Conservation (phyloP, 2,888 invertebrate genomes). For the Rhodophaea formosa region DNA sequence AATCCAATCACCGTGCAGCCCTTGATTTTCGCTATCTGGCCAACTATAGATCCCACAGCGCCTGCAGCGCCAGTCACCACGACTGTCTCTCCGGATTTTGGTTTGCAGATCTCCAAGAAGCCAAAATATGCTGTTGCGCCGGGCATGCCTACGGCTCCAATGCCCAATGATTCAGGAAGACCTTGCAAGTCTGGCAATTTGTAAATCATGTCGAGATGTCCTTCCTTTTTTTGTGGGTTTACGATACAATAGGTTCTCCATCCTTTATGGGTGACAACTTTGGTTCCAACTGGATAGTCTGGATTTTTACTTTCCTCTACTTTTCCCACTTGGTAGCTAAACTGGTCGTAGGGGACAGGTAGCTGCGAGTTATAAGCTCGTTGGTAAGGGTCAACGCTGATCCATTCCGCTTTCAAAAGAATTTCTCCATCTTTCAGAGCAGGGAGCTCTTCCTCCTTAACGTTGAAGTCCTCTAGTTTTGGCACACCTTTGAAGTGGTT, state of each 20-base stretch:
- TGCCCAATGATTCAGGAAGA: slow-evolving; percentile 72
- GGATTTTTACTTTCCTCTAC: slow-evolving; percentile 82
- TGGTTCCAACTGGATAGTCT: slow-evolving; percentile 81
- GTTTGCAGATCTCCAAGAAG: slow-evolving; percentile 84
- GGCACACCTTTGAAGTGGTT: slow-evolving; percentile 81
- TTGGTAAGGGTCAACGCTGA: slow-evolving; percentile 53
- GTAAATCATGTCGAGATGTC: slow-evolving; percentile 32
- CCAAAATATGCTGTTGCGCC: slow-evolving; percentile 88
- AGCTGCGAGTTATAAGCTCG: slow-evolving; percentile 35
- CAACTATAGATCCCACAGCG: slow-evolving; percentile 87
- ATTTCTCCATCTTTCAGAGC: slow-evolving; percentile 79
- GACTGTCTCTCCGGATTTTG: slow-evolving; percentile 85
- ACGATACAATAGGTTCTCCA: slow-evolving; percentile 81
- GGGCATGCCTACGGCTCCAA: slow-evolving; percentile 85
- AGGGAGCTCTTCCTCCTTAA: slow-evolving; percentile 82
- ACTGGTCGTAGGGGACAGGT: slow-evolving; percentile 42
- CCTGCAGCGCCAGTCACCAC: slow-evolving; percentile 88
- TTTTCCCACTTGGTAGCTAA: slow-evolving; percentile 40
- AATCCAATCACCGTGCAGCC: slow-evolving; percentile 84
- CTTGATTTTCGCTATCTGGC: slow-evolving; percentile 88
- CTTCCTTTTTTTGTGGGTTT: slow-evolving; percentile 28
- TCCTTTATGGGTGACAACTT: slow-evolving; percentile 82
- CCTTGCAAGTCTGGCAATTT: slow-evolving; percentile 78
- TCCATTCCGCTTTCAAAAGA: slow-evolving; percentile 42
- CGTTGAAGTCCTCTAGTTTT: slow-evolving; percentile 77